phyloP scores from a whole-genome alignment of 2,888 invertebrate species.

The Lycophotia porphyrea region DNA sequence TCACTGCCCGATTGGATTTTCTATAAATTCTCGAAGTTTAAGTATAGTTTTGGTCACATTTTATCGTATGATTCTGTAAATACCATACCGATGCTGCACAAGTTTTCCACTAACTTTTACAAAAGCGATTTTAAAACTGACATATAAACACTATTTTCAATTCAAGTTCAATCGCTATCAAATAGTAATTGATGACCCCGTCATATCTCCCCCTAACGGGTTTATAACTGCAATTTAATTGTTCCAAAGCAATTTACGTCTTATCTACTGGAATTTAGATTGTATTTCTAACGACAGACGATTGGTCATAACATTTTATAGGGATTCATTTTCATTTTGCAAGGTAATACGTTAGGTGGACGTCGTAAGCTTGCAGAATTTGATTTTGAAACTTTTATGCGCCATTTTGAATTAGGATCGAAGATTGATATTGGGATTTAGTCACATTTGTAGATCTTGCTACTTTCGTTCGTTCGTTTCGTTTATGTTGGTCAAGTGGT shows the following conservation, averaged over 20 bases:
- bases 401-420: constrained; percentile 13
- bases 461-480: background rate
- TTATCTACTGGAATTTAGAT: constrained; percentile 57
- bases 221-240: constrained; percentile 59
- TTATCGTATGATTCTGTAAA: background rate
- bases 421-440: background rate
- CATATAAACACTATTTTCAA: constrained; percentile 42
- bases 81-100: background rate
- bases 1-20: no score
- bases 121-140: constrained; percentile 19
- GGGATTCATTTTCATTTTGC: constrained; percentile 50
- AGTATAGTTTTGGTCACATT: background rate
- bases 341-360: constrained; percentile 44
- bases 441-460: no score
- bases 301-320: constrained; percentile 55
- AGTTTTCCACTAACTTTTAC: background rate
- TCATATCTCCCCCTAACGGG: constrained; percentile 30
- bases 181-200: constrained; percentile 52
- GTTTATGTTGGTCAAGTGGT: no score
- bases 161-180: constrained; percentile 35
- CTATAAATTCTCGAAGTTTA: background rate
- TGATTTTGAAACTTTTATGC: constrained; percentile 21
- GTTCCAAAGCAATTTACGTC: constrained; percentile 49
- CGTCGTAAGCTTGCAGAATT: constrained; percentile 26
- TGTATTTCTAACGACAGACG: constrained; percentile 43